phyloP scores from a whole-genome alignment of 2,113 vertebrate species.

The Scopus umbretta region DNA sequence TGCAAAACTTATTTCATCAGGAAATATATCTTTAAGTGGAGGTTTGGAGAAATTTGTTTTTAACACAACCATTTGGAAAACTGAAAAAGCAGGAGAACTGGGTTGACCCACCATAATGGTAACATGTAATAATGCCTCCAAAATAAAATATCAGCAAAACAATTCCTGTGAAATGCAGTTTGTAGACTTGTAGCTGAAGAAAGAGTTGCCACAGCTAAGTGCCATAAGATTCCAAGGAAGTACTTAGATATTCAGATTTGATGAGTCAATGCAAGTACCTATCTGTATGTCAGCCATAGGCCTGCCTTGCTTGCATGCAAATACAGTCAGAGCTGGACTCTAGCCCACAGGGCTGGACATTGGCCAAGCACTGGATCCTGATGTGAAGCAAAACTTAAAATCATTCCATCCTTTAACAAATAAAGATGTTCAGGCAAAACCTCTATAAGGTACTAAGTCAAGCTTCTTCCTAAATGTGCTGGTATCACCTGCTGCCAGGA shows the following conservation, averaged over 20 bases:
- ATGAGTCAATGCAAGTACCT: neutral
- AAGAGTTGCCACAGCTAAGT: neutral
- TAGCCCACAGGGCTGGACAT: neutral
- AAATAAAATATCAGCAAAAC: neutral
- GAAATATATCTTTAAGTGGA: neutral
- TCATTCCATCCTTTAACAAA: neutral
- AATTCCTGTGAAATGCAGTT: neutral
- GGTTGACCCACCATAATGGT: neutral
- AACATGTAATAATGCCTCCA: neutral
- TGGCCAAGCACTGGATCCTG: neutral
- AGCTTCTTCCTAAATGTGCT: neutral
- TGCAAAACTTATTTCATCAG: neutral
- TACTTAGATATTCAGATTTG: neutral
- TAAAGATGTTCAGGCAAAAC: neutral
- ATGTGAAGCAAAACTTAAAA: neutral
- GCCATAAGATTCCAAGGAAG: neutral
- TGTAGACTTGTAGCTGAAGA: neutral
- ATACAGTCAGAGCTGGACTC: neutral
- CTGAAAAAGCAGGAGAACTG: neutral
- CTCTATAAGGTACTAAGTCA: neutral
- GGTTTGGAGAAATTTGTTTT: neutral
- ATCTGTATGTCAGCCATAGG: neutral
- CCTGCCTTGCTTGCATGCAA: neutral
- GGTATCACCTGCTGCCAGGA: neutral
- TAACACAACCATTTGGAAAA: neutral